Conservation (phyloP, 2,888 invertebrate genomes). For the Drosophila villosipedis region DNA sequence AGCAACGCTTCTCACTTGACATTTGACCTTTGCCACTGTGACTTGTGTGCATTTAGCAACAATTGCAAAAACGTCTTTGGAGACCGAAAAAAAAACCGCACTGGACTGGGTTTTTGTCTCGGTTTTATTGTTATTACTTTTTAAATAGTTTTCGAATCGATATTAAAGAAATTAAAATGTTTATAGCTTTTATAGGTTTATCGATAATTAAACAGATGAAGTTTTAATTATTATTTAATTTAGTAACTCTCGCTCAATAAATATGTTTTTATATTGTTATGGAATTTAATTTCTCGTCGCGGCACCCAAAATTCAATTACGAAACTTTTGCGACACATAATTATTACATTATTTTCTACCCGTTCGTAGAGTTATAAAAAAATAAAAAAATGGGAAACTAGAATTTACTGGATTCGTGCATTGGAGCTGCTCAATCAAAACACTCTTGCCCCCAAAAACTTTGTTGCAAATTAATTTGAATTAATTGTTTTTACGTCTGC, state of each 20-base stretch:
- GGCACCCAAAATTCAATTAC: not conserved
- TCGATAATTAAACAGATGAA: not conserved
- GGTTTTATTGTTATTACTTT: not conserved
- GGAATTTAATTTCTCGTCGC: not conserved
- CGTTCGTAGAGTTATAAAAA: not conserved
- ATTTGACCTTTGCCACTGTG: slow-evolving; percentile 5
- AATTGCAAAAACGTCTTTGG: not conserved
- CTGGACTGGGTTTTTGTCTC: not conserved
- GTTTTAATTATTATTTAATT: not conserved
- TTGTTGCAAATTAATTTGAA: slow-evolving; percentile 74
- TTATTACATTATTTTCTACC: not conserved
- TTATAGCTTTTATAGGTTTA: not conserved
- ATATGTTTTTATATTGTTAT: not conserved
- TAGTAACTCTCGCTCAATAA: not conserved
- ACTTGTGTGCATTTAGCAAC: not conserved
- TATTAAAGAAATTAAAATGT: not conserved
- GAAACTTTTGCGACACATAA: not conserved
- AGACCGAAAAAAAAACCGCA: not conserved
- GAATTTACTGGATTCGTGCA: slow-evolving; percentile 36
- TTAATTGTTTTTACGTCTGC: slow-evolving; percentile 71
- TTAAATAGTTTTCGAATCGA: not conserved
- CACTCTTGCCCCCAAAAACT: slow-evolving; percentile 44
- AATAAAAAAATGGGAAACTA: slow-evolving; percentile 9
- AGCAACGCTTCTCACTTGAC: not conserved
- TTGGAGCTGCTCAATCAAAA: slow-evolving; percentile 40